Percentiles rank a stretch among this genome's conserved stretches.
These are phyloP conservation scores for Drosophila mayri DNA, from an alignment of 1,140 invertebrate species.

Conservation along the genomic window DNA sequence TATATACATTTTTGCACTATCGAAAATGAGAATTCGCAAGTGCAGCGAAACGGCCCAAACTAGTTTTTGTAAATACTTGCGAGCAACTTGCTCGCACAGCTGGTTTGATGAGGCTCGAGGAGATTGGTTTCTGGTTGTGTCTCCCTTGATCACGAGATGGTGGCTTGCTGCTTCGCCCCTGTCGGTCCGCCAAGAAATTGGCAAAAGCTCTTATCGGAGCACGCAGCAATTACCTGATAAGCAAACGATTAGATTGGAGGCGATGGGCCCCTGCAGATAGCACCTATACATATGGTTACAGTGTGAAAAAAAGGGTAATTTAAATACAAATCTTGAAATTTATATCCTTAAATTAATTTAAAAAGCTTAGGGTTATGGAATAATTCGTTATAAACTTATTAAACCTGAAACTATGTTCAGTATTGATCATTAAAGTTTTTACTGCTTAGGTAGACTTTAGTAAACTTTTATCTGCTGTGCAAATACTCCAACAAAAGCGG, in stretches of 20 bases:
- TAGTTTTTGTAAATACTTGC: slow-evolving; percentile 53
- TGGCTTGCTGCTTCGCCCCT: background rate
- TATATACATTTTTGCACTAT: slow-evolving; percentile 52
- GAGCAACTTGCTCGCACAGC: slow-evolving; percentile 23
- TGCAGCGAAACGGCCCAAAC: slow-evolving; percentile 53
- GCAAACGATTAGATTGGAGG: slow-evolving; percentile 36
- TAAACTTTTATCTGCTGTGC: slow-evolving; percentile 13
- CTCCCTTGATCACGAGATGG: slow-evolving; percentile 38
- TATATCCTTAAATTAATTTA: background rate
- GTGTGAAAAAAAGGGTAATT: slow-evolving; percentile 3
- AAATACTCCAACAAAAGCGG: slow-evolving; percentile 13
- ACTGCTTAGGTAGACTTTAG: background rate
- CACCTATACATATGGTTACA: background rate
- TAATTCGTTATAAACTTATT: background rate
- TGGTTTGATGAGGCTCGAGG: slow-evolving; percentile 27
- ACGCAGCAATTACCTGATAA: slow-evolving; percentile 51
- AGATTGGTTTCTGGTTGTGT: slow-evolving; percentile 6
- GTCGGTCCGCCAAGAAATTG: background rate
- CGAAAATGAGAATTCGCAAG: slow-evolving; percentile 54
- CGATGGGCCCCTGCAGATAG: slow-evolving; percentile 22
- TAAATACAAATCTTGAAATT: background rate
- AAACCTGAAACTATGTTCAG: background rate
- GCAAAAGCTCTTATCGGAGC: slow-evolving; percentile 31
- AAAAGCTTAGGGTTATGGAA: background rate
- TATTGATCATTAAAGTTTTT: background rate